Percentiles rank a stretch among this genome's conserved stretches.
Conservation (phyloP, 2,797 vertebrate genomes). For the Platalea minor region DNA sequence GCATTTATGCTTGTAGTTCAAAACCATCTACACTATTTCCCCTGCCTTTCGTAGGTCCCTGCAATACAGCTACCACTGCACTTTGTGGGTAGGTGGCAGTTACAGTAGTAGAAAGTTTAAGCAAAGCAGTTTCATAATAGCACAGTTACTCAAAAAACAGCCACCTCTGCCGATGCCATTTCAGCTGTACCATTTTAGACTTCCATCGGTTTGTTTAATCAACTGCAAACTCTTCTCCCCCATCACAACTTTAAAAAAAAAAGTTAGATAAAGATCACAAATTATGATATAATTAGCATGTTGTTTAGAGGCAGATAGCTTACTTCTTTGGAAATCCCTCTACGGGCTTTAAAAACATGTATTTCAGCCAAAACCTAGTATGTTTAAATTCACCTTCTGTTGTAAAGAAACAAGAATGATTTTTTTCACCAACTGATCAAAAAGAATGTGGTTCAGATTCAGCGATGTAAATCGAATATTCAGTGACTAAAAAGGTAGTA, state of each 20-base stretch:
- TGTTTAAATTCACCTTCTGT: neutral
- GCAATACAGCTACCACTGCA: neutral
- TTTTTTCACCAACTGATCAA: neutral
- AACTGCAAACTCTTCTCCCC: neutral
- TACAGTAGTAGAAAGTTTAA: neutral
- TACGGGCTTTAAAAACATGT: neutral
- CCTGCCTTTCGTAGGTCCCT: neutral
- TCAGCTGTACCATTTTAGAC: neutral
- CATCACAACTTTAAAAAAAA: neutral
- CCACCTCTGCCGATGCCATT: neutral
- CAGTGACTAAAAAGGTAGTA: neutral
- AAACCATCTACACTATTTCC: neutral
- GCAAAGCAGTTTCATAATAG: neutral
- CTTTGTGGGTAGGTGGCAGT: neutral
- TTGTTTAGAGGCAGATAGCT: neutral
- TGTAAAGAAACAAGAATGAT: neutral
- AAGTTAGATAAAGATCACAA: neutral
- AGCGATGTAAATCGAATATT: neutral
- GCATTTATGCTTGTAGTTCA: neutral
- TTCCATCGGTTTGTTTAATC: neutral
- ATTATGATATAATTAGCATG: neutral
- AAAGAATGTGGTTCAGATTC: neutral
- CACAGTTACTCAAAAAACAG: rapidly evolving
- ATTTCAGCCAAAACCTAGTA: neutral
- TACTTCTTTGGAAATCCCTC: neutral